Conservation (phyloP, 2,797 vertebrate genomes). For the Odontamblyopus lacepedii region DNA sequence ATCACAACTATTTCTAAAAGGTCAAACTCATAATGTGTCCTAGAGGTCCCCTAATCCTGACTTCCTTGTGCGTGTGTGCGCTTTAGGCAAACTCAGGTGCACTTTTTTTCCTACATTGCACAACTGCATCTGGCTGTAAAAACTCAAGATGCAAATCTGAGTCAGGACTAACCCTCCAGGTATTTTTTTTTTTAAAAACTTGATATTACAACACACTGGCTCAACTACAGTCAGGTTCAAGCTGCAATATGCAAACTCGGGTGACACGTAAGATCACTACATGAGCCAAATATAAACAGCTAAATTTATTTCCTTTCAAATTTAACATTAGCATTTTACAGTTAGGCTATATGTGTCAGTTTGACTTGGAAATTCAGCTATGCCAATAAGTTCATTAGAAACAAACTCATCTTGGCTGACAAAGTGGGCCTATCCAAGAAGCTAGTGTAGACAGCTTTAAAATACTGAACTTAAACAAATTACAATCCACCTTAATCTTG, state of each 20-base stretch:
- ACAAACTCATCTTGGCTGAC: neutral
- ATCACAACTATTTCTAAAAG: slow-evolving; percentile 19
- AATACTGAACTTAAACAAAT: no score
- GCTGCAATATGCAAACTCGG: slow-evolving; percentile 2
- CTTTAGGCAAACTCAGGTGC: slow-evolving; percentile 63
- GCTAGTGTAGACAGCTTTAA: no score
- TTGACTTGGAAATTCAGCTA: neutral
- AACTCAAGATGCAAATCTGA: slow-evolving; percentile 48
- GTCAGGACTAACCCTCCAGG: slow-evolving; percentile 45
- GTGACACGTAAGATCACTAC: neutral
- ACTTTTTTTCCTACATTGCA: slow-evolving; percentile 49
- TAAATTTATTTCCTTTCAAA: neutral
- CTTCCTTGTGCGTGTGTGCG: slow-evolving; percentile 54
- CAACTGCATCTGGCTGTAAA: slow-evolving; percentile 57
- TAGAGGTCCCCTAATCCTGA: slow-evolving; percentile 38
- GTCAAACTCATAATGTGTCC: slow-evolving; percentile 34
- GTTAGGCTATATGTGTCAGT: neutral
- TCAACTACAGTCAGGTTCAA: slow-evolving; percentile 12
- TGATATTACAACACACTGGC: slow-evolving; percentile 13
- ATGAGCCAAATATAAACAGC: neutral
- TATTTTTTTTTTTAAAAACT: slow-evolving; percentile 7
- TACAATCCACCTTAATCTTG: no score
- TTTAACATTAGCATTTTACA: neutral
- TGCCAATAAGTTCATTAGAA: neutral
- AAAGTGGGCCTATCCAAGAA: neutral